Conservation (phyloP, 2,888 invertebrate species). For the Diplazon laetatorius region DNA sequence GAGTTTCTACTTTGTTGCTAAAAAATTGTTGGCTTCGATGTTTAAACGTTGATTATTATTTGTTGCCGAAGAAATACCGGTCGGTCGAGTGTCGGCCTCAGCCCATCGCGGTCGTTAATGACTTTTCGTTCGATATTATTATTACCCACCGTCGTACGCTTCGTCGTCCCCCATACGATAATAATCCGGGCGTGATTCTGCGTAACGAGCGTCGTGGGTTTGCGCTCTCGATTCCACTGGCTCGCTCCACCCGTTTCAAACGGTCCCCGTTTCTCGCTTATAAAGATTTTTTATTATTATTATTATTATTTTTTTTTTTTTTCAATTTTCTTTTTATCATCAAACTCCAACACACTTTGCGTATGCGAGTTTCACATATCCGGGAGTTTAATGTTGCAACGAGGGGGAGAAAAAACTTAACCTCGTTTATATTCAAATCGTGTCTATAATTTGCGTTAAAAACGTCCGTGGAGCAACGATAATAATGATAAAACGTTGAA, state of each 20-base stretch:
- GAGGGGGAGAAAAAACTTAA: constrained; percentile 11
- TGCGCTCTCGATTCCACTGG: constrained; percentile 35
- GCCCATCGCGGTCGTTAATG: constrained; percentile 39
- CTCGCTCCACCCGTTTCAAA: constrained; percentile 49
- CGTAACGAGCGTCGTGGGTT: constrained; percentile 61
- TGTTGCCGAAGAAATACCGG: constrained; percentile 57
- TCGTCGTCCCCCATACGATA: constrained; percentile 23
- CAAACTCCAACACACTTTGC: constrained; percentile 4
- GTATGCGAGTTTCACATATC: constrained; percentile 22
- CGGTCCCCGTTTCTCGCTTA: constrained; percentile 31
- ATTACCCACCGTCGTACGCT: background rate
- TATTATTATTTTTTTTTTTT: no score
- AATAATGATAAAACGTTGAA: constrained; percentile 1
- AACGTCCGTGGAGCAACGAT: constrained; percentile 14
- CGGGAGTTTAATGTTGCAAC: constrained; percentile 36
- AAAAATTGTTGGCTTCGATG: constrained; percentile 29
- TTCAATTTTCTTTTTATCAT: no score
- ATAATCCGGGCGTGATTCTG: constrained; percentile 45
- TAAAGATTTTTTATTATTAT: no score
- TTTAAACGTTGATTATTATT: constrained; percentile 61
- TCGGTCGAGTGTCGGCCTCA: constrained; percentile 37
- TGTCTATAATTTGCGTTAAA: background rate
- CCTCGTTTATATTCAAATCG: constrained; percentile 37
- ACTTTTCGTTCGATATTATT: constrained; percentile 54
- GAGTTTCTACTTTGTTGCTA: constrained; percentile 2